Conservation (phyloP, 2,797 vertebrate species). For the Sebastiscus tertius region DNA sequence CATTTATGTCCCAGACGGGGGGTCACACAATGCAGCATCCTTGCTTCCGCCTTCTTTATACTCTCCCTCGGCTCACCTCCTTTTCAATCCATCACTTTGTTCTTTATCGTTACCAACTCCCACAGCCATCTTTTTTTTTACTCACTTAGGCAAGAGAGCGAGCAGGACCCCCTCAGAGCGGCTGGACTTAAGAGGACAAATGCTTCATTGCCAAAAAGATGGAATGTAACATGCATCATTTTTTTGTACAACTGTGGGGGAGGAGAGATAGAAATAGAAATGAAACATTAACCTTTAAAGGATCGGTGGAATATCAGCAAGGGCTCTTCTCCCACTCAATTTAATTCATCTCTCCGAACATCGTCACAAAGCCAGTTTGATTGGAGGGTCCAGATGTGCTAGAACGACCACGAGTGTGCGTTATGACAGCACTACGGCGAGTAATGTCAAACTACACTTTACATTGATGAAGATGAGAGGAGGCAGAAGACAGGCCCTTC, state of each 20-base stretch:
- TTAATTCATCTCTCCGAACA: not conserved
- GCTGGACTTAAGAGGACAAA: not conserved
- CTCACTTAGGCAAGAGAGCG: not conserved
- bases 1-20: slow-evolving; percentile 57
- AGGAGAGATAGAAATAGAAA: not conserved
- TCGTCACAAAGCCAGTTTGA: not conserved
- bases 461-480: slow-evolving; percentile 24
- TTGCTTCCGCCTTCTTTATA: slow-evolving; percentile 29
- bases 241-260: not conserved
- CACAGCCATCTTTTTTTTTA: not conserved
- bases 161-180: not conserved
- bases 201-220: slow-evolving; percentile 17
- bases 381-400: slow-evolving; percentile 7
- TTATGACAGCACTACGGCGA: not conserved
- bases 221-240: not conserved
- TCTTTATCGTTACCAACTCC: slow-evolving; percentile 18
- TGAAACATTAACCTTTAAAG: slow-evolving; percentile 17
- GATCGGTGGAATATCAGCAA: not conserved
- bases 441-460: slow-evolving; percentile 12
- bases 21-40: slow-evolving; percentile 43
- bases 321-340: not conserved
- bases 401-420: not conserved
- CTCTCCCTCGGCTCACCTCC: not conserved
- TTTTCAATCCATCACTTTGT: slow-evolving; percentile 40
- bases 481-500: slow-evolving; percentile 7